Conservation (phyloP, 2,797 vertebrate genomes). For the Sebastes nivosus region DNA sequence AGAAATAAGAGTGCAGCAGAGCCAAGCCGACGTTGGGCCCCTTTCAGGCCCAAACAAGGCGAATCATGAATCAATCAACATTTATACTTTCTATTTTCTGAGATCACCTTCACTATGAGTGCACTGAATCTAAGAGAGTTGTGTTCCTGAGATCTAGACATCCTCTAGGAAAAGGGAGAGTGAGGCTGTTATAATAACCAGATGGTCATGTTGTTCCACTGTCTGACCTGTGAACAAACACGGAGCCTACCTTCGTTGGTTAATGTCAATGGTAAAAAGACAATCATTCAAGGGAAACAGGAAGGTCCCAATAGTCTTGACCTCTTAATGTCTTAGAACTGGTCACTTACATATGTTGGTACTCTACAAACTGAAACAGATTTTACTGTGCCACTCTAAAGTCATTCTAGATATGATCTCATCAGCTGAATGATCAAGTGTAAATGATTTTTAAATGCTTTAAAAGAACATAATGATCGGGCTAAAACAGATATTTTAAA, state of each 20-base stretch:
- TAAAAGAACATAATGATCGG: neutral
- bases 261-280: neutral
- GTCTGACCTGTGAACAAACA: slow-evolving; percentile 2
- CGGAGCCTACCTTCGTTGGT: neutral
- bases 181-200: slow-evolving; percentile 38
- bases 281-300: neutral
- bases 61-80: slow-evolving; percentile 62
- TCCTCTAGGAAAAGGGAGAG: slow-evolving; percentile 9
- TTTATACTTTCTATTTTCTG: slow-evolving; percentile 47
- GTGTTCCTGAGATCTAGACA: slow-evolving; percentile 27
- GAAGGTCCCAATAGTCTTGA: neutral
- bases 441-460: neutral
- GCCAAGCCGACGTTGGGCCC: slow-evolving; percentile 60
- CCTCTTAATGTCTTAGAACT: neutral
- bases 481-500: neutral
- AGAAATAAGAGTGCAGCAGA: slow-evolving; percentile 59
- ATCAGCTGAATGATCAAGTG: neutral
- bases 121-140: slow-evolving; percentile 8
- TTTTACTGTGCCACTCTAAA: neutral
- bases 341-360: neutral
- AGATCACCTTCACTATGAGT: slow-evolving; percentile 54
- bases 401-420: neutral
- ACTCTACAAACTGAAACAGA: neutral
- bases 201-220: slow-evolving; percentile 12
- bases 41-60: slow-evolving; percentile 72